Evolutionary conservation across 2,113 vertebrate genomes (phyloP), one percentile per base, ranked within the genome.

Genomic region (Leptodactylus fuscus): DNA sequence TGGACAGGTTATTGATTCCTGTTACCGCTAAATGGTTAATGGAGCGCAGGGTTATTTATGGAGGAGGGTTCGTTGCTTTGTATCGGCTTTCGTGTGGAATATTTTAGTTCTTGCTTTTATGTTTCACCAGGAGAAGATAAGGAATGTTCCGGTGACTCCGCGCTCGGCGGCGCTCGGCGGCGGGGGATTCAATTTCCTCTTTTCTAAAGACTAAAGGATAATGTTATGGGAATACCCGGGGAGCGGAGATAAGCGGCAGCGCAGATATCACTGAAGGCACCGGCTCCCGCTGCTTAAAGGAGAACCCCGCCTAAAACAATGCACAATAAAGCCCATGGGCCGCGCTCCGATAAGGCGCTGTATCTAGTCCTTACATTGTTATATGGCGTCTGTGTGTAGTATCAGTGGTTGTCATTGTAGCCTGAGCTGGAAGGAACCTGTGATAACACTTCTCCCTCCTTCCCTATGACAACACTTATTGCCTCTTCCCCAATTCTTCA

Each of bases 21-120:
- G 38, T 62, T 85, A 53, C 83, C 5, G 29, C 58, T 85, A 85
- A 85, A 78, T 69, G 58, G 74, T 78, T 85, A 85, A 78, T 79
- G 83, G 83, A 53, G 74, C 12, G 13, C 46, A 38, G 55, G 27
- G 34, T 77, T 84, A 76, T 78, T 83, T 83, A 83, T 32, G 53
- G 82, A 8, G 41, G 18, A 69, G 22, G 15, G 8, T 34, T 53
- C 29, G 44, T 16, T 4, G 24, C 44, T 82, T 20, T 69, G 29
- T 29, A 69, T 81, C 38, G n/a, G 36, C 36, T 62, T 60, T 60
- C 53, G 11, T 36, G 34, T 80, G 53, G 20, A 36, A 34, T 34
- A 34, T 78, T 77, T 55, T 5, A 20, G 27, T 53, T 77, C 22
- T 8, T 36, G 11, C 20, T 32, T 55, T 36, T 51, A 49, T 76